These are phyloP conservation scores for Thunnus maccoyii DNA, from an alignment of 2,113 vertebrate species.

Conservation along the genomic window DNA sequence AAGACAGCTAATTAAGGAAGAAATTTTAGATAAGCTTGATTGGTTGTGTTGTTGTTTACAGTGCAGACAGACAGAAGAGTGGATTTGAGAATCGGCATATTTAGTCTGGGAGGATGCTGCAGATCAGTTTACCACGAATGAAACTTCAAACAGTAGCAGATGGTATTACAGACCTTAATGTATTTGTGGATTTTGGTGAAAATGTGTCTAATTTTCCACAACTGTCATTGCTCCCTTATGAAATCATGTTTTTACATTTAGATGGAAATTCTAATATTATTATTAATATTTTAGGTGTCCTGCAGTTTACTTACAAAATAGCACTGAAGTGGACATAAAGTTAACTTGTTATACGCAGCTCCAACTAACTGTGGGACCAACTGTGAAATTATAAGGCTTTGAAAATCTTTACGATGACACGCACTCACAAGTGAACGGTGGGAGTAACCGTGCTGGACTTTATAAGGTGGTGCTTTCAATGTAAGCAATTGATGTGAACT, in stretches of 20 bases:
- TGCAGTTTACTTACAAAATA: background rate
- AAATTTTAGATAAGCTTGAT: constrained; percentile 17
- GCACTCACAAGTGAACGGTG: background rate
- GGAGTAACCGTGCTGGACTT: background rate
- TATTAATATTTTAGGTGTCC: background rate
- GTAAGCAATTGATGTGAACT: background rate
- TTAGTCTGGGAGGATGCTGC: background rate
- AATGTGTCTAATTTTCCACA: too few species aligned
- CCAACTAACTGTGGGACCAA: background rate
- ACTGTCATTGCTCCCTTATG: too few species aligned
- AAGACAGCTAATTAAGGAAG: background rate
- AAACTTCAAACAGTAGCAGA: background rate
- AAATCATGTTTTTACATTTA: background rate
- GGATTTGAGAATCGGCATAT: background rate
- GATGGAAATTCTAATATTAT: background rate
- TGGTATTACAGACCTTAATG: too few species aligned
- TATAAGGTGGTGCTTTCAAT: background rate
- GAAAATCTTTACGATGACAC: background rate
- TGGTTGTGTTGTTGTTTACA: constrained; percentile 7
- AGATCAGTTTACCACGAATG: background rate
- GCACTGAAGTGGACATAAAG: background rate
- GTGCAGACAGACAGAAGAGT: background rate
- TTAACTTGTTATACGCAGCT: background rate
- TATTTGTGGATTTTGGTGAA: too few species aligned
- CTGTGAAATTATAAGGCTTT: background rate